Evolutionary conservation across 2,797 vertebrate genomes (phyloP).

Genomic region (Acanthiza pusilla): DNA sequence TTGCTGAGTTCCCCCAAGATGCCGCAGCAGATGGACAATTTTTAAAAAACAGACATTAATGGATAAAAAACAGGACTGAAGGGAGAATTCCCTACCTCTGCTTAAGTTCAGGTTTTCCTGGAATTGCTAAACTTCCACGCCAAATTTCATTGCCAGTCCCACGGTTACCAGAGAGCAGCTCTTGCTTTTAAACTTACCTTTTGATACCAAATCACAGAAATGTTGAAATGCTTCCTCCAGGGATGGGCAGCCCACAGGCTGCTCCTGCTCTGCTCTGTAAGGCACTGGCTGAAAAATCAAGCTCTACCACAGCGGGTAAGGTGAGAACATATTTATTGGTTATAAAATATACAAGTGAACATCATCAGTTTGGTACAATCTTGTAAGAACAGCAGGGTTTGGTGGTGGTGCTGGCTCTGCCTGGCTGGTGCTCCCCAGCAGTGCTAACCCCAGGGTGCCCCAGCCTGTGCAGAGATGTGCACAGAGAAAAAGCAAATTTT

Average conservation of each 20-base stretch:
- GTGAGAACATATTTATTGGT: constrained; percentile 47
- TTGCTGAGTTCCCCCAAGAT: background rate
- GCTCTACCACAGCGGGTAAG: background rate
- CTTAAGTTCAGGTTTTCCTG: background rate
- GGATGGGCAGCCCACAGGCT: background rate
- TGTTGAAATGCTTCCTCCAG: background rate
- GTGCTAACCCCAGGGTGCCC: background rate
- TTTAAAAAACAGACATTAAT: background rate
- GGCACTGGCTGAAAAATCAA: background rate
- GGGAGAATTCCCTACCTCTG: background rate
- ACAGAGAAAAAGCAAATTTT: background rate
- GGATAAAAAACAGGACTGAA: background rate
- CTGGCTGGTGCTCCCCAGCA: background rate
- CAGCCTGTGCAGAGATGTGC: background rate
- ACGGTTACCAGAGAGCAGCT: background rate
- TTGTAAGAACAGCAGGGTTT: background rate
- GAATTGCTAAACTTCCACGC: background rate
- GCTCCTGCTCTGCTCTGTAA: background rate
- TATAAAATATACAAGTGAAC: constrained; percentile 18
- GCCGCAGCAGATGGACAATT: background rate
- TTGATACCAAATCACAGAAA: background rate
- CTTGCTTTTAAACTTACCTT: background rate
- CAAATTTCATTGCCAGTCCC: background rate
- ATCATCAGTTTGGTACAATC: background rate
- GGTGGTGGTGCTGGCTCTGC: background rate